Percentiles rank a stretch among this genome's conserved stretches.
These are phyloP conservation scores for Acanthosepion esculentum DNA, from an alignment of 2,888 invertebrate genomes.

Conservation along the genomic window DNA sequence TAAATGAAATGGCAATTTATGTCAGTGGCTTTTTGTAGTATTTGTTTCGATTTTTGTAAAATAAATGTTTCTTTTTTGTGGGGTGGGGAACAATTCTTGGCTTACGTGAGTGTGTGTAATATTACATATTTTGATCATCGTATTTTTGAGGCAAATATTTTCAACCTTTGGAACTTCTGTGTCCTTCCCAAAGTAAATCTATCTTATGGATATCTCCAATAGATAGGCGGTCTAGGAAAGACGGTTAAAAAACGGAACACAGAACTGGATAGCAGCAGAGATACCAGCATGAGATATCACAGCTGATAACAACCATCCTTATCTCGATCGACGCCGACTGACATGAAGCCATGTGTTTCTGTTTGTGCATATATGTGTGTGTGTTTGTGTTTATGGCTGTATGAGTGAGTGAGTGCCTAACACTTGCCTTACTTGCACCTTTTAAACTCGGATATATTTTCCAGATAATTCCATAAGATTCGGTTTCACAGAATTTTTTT, in stretches of 20 bases:
- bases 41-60: not conserved
- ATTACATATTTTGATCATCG: not conserved
- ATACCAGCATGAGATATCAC: not conserved
- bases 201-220: not conserved
- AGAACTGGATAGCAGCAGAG: not conserved
- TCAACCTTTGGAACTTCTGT: not conserved
- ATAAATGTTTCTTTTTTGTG: not conserved
- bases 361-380: not conserved
- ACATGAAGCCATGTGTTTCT: not conserved
- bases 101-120: not conserved
- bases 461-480: not conserved
- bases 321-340: not conserved
- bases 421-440: not conserved
- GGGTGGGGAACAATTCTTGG: not conserved
- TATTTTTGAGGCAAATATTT: not conserved
- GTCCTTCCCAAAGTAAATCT: conserved; percentile 21
- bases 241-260: not conserved
- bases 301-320: not conserved
- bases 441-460: not conserved
- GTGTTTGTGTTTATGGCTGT: not conserved
- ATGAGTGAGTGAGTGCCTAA: not conserved
- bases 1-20: not conserved
- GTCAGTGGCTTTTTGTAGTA: not conserved
- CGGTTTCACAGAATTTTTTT: not conserved
- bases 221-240: not conserved